These are phyloP conservation scores for Ischnura elegans DNA, from an alignment of 2,888 invertebrate genomes.

Conservation along the genomic window DNA sequence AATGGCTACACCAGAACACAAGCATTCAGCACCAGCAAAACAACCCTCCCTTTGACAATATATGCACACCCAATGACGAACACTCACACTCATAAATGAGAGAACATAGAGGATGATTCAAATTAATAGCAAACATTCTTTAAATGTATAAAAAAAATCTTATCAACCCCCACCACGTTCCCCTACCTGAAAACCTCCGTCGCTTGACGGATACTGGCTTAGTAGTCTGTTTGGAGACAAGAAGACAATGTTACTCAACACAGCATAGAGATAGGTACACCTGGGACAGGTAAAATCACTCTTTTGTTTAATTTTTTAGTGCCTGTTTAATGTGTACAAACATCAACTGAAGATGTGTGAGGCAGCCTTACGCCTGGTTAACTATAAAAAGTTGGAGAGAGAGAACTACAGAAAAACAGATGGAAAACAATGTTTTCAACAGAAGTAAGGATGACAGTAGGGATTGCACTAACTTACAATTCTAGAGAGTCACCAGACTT, in stretches of 20 bases:
- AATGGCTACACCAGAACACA: neutral
- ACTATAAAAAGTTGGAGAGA: neutral
- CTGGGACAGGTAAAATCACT: slow-evolving; percentile 48
- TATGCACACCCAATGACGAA: neutral
- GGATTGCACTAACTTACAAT: neutral
- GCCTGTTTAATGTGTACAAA: neutral
- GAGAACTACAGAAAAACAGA: neutral
- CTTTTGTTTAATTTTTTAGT: neutral
- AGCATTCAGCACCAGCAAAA: neutral
- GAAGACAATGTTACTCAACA: slow-evolving; percentile 73
- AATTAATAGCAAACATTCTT: neutral
- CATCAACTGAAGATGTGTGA: neutral
- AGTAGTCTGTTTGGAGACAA: slow-evolving; percentile 77
- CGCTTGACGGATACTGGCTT: slow-evolving; percentile 77
- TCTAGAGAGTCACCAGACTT: neutral
- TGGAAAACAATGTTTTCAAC: neutral
- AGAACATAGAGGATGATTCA: neutral
- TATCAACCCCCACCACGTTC: slow-evolving; percentile 63
- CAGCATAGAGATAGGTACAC: slow-evolving; percentile 68
- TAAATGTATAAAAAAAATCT: neutral
- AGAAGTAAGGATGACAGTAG: neutral
- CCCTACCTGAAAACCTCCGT: slow-evolving; percentile 77
- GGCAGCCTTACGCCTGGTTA: neutral
- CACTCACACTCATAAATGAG: neutral
- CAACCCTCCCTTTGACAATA: neutral